Evolutionary conservation across 2,888 invertebrate species (phyloP), one percentile per base, ranked within the genome.

Genomic region (Oscheius sp.): DNA sequence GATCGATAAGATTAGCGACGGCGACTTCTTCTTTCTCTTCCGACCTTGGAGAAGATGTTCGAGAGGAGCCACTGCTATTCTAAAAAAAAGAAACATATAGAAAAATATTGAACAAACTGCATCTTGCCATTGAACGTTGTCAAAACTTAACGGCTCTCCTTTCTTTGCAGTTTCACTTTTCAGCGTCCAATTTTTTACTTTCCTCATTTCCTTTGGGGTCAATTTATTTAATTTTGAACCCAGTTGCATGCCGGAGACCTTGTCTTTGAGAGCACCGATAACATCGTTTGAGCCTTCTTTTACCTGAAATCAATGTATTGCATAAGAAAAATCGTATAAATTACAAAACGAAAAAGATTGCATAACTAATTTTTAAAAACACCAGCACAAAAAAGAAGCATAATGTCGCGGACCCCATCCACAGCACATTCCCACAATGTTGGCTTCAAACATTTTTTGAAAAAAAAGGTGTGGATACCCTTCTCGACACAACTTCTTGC

Each of bases 61-160:
- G 17, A 20, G 45, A 57, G 8, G 57, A 66, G 14, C 45, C 57
- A 14, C 45, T 57, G 22, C 62, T 62, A 33, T 28, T 41, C 59
- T 47, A 17, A 2, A 12, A 33, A 6, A 33, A 14, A n/a, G 65
- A 12, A 61, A 49, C 59, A 44, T 69, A 66, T 69, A 51, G 32
- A 71, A 45, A 20, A 6, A 44, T 12, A 2, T 30, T 0, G n/a
- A 8, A 6, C 2, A 12, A 28, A 68, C 69, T 61, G 67, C 28
- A 9, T 63, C 45, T 24, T 75, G 71, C 78, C 78, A 78, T 59
- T 78, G 78, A 3, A 74, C 45, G 54, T 78, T 78, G 20, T 75
- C 78, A 54, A 78, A 78, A 2, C 75, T 76, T 54, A 78, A 67
- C 38, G 77, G 72, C 56, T 72, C 33, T 36, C 56, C 24, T 62